Conservation (phyloP, 2,797 vertebrate genomes). For the Spinibarbus caldwelli region DNA sequence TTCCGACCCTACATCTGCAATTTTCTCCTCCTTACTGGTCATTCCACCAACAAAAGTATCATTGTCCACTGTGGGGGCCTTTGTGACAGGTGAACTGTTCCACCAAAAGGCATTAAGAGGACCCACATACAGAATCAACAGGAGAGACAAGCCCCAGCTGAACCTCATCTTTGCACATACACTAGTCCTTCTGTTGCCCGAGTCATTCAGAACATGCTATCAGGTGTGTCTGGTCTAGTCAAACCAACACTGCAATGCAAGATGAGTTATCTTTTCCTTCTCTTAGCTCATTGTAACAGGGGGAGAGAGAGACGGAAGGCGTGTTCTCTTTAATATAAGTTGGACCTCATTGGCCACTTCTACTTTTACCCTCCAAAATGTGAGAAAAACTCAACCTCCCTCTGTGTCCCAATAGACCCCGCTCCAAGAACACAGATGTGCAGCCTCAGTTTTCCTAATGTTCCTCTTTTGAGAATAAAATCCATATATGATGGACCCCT, state of each 20-base stretch:
- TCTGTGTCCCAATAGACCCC: constrained; percentile 29
- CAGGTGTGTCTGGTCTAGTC: constrained; percentile 58
- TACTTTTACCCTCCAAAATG: constrained; percentile 6
- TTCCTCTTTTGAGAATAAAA: constrained; percentile 2
- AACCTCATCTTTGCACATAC: constrained; percentile 48
- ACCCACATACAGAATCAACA: constrained; percentile 62
- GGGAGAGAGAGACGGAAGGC: constrained; percentile 53
- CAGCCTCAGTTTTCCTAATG: background rate
- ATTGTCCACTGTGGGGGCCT: background rate
- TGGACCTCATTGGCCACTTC: constrained; percentile 34
- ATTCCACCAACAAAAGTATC: background rate
- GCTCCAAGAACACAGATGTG: constrained; percentile 37
- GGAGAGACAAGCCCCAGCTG: constrained; percentile 49
- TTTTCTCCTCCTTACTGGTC: constrained; percentile 52
- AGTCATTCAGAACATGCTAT: constrained; percentile 44
- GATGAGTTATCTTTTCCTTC: constrained; percentile 45
- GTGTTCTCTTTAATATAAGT: constrained; percentile 48
- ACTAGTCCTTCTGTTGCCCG: constrained; percentile 59
- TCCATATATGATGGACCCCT: background rate
- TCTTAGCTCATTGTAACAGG: constrained; percentile 17
- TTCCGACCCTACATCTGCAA: constrained; percentile 75
- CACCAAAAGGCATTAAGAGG: constrained; percentile 67
- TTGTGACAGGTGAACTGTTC: accelerated
- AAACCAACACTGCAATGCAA: constrained; percentile 33
- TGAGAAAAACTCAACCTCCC: constrained; percentile 20